Conservation (phyloP, 2,888 invertebrate species). For the Ectemnius cavifrons region DNA sequence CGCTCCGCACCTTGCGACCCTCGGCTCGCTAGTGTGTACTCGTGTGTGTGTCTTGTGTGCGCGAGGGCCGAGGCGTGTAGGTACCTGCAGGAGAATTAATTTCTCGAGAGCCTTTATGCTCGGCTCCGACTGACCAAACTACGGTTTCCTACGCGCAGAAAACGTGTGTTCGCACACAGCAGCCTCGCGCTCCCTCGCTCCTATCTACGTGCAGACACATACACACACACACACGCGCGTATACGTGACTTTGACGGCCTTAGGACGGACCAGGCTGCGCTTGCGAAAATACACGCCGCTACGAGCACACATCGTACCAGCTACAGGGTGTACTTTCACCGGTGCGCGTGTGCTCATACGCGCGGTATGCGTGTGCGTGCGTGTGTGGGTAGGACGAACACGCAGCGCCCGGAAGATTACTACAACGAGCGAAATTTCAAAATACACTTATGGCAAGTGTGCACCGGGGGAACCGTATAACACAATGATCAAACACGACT, state of each 20-base stretch:
- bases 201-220: not conserved
- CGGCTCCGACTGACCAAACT: constrained; percentile 73
- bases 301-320: constrained; percentile 4
- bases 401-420: constrained; percentile 62
- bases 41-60: constrained; percentile 26
- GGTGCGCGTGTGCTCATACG: not conserved
- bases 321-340: constrained; percentile 18
- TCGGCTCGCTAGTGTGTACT: not conserved
- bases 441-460: constrained; percentile 73
- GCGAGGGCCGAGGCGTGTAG: constrained; percentile 43
- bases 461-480: constrained; percentile 72
- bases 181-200: not conserved
- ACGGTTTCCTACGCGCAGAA: constrained; percentile 51
- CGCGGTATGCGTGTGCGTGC: not conserved
- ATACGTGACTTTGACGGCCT: constrained; percentile 38
- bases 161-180: constrained; percentile 46
- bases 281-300: constrained; percentile 60
- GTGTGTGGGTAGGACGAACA: not conserved
- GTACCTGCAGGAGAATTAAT: constrained; percentile 73
- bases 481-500: constrained; percentile 72
- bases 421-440: constrained; percentile 72
- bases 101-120: constrained; percentile 76
- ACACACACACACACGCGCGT: constrained; percentile 33
- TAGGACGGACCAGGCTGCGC: constrained; percentile 36
- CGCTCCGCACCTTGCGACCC: constrained; percentile 44